Evolutionary conservation across 2,113 vertebrate species (phyloP), one percentile per base, ranked within the genome.

Genomic region (Spizaetus ornatus): DNA sequence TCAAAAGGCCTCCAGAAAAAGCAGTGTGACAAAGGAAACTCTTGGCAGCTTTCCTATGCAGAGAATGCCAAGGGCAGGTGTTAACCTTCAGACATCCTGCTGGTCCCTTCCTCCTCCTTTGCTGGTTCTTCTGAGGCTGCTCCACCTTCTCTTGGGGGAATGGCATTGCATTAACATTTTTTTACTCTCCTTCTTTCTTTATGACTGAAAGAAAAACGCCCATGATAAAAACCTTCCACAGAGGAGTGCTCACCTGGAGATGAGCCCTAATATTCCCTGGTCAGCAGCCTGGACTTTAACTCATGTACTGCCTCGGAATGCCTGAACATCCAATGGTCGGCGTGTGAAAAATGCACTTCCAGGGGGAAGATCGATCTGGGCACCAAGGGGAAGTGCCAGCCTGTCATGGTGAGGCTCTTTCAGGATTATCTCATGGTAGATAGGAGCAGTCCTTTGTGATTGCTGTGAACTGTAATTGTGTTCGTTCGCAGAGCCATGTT

Each of bases 1-100:
- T 91, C 86, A 88, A 93, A 93, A 63, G 82, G 72, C 36, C 69
- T 63, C 56, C 56, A 92, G 63, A 93, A 96, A 94, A 96, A 88
- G 16, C 72, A 92, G 47, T 3, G 0, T 63, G 69, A 95, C 71
- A 81, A 93, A 90, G 69, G 61, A 62, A 94, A 43, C 18, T 84
- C 32, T 70, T 93, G 88, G 95, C 92, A 97, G 67, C 29, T 79
- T 88, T 93, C 45, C 50, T 92, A 47, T 53, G 71, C 58, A 83
- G 76, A 86, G 88, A 91, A 93, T 71, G 38, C 42, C 93, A 95
- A 95, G 81, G 83, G 81, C 65, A 93, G 4, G 32, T 40, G 27
- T 63, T 86, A 83, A 92, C 92, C 80, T 93, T 92, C 90, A 94
- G 20, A 43, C 20, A 58, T 92, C 27, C 27, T 3, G 9, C 65